These are phyloP conservation scores for Catocala nupta DNA, from an alignment of 2,888 invertebrate species.

Conservation along the genomic window DNA sequence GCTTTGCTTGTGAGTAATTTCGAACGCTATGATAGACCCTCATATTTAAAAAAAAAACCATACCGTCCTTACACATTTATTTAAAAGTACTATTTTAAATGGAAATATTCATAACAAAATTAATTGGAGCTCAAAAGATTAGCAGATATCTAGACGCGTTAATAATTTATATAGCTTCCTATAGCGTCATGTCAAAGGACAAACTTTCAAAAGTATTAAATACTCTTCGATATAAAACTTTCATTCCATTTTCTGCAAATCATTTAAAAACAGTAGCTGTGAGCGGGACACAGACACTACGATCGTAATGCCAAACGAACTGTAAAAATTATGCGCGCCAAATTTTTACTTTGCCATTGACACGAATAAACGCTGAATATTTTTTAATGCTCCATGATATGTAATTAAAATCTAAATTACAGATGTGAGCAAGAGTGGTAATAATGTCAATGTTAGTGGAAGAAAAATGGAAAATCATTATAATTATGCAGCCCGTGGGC, in stretches of 20 bases:
- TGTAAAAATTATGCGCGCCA: conserved; percentile 40
- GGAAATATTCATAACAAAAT: too few species aligned
- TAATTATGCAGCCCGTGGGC: too few species aligned
- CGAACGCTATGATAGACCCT: too few species aligned
- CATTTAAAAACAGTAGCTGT: background rate
- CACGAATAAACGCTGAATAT: conserved; percentile 37
- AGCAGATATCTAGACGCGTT: too few species aligned
- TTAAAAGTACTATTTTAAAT: too few species aligned
- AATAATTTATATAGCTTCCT: too few species aligned
- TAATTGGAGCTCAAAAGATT: too few species aligned
- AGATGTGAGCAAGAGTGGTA: conserved; percentile 30
- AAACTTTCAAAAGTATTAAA: background rate
- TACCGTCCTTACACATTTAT: too few species aligned
- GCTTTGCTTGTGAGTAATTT: too few species aligned
- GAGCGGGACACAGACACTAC: background rate
- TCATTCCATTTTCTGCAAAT: background rate
- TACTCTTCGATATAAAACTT: background rate
- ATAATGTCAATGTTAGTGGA: conserved; percentile 42
- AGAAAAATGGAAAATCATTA: background rate
- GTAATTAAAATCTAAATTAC: conserved; percentile 45
- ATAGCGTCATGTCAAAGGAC: background rate
- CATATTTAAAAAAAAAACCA: too few species aligned
- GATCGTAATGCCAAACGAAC: conserved; percentile 41
- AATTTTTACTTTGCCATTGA: conserved; percentile 46
- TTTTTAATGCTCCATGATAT: conserved; percentile 31